Conservation (phyloP, 2,113 vertebrate species). For the Cranoglanis bouderius region DNA sequence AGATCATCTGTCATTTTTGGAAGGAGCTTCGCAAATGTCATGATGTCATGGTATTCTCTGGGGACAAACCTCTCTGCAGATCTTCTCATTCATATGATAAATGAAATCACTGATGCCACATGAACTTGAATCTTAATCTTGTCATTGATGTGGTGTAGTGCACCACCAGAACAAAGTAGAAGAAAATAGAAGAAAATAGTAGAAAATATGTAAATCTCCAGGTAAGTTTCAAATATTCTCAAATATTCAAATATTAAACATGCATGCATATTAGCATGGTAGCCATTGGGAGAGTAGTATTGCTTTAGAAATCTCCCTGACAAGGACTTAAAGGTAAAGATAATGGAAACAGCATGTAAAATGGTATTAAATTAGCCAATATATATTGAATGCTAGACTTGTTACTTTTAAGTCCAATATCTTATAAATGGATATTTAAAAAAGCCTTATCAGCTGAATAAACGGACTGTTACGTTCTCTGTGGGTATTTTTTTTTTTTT, state of each 20-base stretch:
- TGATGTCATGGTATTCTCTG: slow-evolving; percentile 28
- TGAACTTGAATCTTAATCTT: neutral
- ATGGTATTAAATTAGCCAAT: slow-evolving; percentile 11
- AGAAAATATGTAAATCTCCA: neutral
- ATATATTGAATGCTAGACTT: slow-evolving; percentile 28
- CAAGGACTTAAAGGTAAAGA: neutral
- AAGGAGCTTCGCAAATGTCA: slow-evolving; percentile 48
- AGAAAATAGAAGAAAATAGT: neutral
- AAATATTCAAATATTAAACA: slow-evolving; percentile 2
- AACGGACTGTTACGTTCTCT: slow-evolving; percentile 8
- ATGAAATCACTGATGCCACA: slow-evolving; percentile 16
- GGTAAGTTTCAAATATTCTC: neutral
- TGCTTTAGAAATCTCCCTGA: neutral
- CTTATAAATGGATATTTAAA: neutral
- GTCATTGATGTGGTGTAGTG: neutral
- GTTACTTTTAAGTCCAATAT: slow-evolving; percentile 7
- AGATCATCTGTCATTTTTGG: slow-evolving; percentile 46
- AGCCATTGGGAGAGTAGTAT: neutral
- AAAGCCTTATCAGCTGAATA: slow-evolving; percentile 25
- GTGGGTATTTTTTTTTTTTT: slow-evolving; percentile 15
- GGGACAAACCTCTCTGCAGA: slow-evolving; percentile 23
- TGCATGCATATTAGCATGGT: neutral
- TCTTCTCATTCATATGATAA: slow-evolving; percentile 17
- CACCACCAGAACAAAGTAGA: neutral
- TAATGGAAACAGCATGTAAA: neutral